Evolutionary conservation across 2,888 invertebrate species (phyloP), one percentile per base, ranked within the genome.

Genomic region (Heliconius aoede): DNA sequence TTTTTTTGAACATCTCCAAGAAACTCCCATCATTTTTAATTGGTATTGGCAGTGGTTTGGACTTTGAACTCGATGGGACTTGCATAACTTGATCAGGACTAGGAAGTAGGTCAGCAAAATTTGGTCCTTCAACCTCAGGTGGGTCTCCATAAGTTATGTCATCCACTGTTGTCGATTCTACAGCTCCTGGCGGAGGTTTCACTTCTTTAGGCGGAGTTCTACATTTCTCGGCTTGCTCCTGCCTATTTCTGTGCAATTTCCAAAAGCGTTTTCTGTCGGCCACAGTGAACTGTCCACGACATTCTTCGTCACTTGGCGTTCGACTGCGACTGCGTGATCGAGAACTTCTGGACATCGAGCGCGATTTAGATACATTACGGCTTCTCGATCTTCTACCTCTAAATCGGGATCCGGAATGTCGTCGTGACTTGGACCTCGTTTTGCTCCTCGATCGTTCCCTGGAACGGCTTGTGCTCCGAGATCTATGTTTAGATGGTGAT

Each of bases 1-100:
- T 97, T 88, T 97, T 97, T 90, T 98, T 98, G 85, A 98, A 98
- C 95, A 98, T 97, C 89, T 98, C 98, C 85, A 98, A 94, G 86
- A 98, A 98, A 80, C 97, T 97, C 4, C 98, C 98, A 87, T 98
- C 98, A 88, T 98, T 98, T 86, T 97, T 97, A 85, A 97, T 97
- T 0, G 96, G 96, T 85, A 97, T 96, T 65, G 95, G 91, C 55
- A 95, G 91, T 36, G 94, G 86, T 21, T 95, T 95, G 4, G 94
- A 90, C 75, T 94, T 95, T 74, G 95, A 92, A 7, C 89, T 84
- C 3, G 91, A 89, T n/a, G 86, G 81, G 4, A 87, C 84, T 60
- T 85, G 84, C 4, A 84, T 86, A 0, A 89, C 86, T 81, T 91
- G 91, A 28, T 88, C 88, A 5, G 87, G 81, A 2, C 87, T 81